phyloP scores from a whole-genome alignment of 2,113 vertebrate genomes.

The Atractosteus spatula region DNA sequence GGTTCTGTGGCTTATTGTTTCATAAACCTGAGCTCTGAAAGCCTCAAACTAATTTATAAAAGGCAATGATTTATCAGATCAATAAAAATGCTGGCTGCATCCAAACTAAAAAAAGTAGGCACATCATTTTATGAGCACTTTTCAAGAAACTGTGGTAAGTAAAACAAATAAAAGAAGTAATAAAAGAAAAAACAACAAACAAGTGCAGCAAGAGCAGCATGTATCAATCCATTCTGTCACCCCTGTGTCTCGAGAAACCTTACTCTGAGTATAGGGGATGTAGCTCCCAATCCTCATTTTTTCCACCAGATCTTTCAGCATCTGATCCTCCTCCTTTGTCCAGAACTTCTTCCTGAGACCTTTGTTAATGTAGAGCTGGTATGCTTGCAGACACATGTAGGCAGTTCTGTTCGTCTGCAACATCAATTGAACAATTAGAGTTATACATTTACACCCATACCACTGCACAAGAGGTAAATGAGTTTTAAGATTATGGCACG shows the following conservation, averaged over 20 bases:
- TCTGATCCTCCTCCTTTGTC: constrained; percentile 73
- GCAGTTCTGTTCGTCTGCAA: constrained; percentile 79
- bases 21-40: too few relatives aligned
- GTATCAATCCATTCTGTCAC: too few relatives aligned
- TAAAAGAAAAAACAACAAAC: too few relatives aligned
- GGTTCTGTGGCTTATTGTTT: too few relatives aligned
- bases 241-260: constrained; percentile 9
- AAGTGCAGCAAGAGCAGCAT: too few relatives aligned
- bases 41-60: too few relatives aligned
- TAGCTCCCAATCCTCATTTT: constrained; percentile 90
- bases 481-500: neutral
- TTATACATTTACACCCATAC: neutral
- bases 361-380: constrained; percentile 72
- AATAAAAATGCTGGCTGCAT: too few relatives aligned
- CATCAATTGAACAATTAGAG: constrained; percentile 14
- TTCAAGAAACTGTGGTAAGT: too few relatives aligned
- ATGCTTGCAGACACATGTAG: constrained; percentile 90
- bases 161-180: too few relatives aligned
- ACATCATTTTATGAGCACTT: too few relatives aligned
- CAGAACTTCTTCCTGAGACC: constrained; percentile 70
- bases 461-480: neutral
- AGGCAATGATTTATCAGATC: too few relatives aligned
- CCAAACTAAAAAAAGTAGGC: too few relatives aligned
- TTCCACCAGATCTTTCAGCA: constrained; percentile 76
- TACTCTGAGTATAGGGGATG: constrained; percentile 88